Evolutionary conservation across 2,113 vertebrate species (phyloP), one percentile per base, ranked within the genome.

Genomic region (Choloepus hoffmanni): DNA sequence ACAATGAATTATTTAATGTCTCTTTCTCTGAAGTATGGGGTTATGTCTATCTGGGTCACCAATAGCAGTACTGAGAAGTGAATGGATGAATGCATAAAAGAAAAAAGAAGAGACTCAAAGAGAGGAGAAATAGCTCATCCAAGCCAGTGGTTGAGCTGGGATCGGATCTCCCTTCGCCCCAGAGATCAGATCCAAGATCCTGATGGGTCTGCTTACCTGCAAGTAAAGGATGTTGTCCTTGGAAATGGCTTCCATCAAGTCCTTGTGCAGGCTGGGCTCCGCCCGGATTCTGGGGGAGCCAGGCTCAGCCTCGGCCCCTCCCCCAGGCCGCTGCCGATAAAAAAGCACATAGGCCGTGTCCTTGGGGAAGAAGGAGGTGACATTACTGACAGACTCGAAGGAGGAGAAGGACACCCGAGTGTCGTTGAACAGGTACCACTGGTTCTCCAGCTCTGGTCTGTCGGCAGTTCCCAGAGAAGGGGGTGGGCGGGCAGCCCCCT

Each of bases 401-500:
- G 99, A 99, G 16, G 99, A 99, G 97, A 99, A 99, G 77, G 99
- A 99, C 79, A 99, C 98, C 4, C 99, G 97, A 19, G 99, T 99
- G 98, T 99, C 99, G 0, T 99, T 99, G 93, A 99, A 99, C 70
- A 99, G 98, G 95, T 98, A 99, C 99, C 99, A 99, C 94, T 98
- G 98, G 97, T 98, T 98, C 86, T 98, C 98, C 0, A 98, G 95
- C 89, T 98, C 98, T 0, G 98, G 1, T 33, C 98, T 96, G 28
- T 98, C 98, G 1, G 98, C 95, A 0, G 96, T 77, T 0, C 86
- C 95, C 0, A 3, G 8, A 1, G 88, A 40, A 0, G 92, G 94
- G 18, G 0, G 77, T 0, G 85, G 92, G 24, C 96, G 96, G 3
- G 95, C 97, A 0, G 97, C 96, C 5, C 98, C 98, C 79, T 99